Evolutionary conservation across 1,140 invertebrate genomes (phyloP), one percentile per base, ranked within the genome.

Genomic region (Uloborus diversus): DNA sequence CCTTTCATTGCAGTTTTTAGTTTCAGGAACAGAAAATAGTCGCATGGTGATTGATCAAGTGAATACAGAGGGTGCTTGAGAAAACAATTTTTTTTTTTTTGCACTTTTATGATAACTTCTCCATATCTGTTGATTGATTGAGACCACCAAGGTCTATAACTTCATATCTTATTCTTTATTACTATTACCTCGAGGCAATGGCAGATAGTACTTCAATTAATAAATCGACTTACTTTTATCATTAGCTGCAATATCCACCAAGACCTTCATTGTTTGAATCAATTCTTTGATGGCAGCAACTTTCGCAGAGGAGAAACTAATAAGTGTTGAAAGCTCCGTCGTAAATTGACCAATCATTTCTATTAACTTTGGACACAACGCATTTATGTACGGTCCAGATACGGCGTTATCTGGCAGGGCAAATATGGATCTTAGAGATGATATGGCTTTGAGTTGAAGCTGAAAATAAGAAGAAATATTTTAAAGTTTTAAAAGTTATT

Each of bases 331-430:
- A 28, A 76, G 17, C 69, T 76, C 57, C 23, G 53, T 68, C 3
- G 79, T 57, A 68, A 70, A 70, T 57, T 78, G 65, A 13, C 79
- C 53, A 5, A 82, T 65, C 33, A 82, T 11, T 73, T 87, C 84
- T 53, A 88, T 84, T 25, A 88, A 83, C 47, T 82, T 81, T 17
- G 86, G 93, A 20, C 93, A 93, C 35, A 96, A 86, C 0, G 92
- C 90, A 84, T 95, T 93, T 73, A 96, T 94, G 82, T 94, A 95
- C 0, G 92, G 92, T 1, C 91, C 92, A 49, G 92, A 90, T 42
- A 94, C 90, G 62, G 86, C 88, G 42, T 89, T 88, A 82, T 94
- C 92, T 1, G 90, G 88, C 84, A 93, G 91, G 25, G 90, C 86
- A 84, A 95, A 94, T 53, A 96, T 90, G 0, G 92, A 92, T 81